Base-by-base conservation (phyloP, 2,888 invertebrate genomes). In the Anaspis maculata region DNA sequence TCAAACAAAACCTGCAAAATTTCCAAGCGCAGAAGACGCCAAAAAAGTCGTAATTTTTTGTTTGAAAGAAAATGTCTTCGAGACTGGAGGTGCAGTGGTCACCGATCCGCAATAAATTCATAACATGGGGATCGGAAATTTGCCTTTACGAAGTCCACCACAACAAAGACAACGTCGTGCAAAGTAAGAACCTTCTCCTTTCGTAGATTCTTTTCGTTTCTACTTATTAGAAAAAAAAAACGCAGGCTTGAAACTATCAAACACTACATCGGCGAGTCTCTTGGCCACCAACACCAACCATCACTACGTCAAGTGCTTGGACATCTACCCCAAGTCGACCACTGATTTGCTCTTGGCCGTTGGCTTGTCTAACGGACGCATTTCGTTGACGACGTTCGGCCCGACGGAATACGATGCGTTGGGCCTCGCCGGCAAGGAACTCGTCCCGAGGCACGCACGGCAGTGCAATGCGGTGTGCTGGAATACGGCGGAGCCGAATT, bases 91-190 rank as follows among this genome's bases (percentile, higher is more conserved):
- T 91, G 19, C 77, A 83, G 55, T 94, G 92, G 92, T 87, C 90
- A 15, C 90, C 90, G 1, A 75, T 79, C 33, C 71, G 75, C 45
- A 78, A 91, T 54, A 86, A 85, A 59, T 92, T 92, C 58, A 78
- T 92, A 44, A 82, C 89, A 29, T 91, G 90, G 85, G 88, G 90
- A 24, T 82, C 89, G 32, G 90, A 92, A 57, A 82, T 95, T 57
- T 83, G 77, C 62, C 69, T 94, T 30, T 92, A 91, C 60, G 86
- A 90, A 70, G 77, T 85, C 13, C 70, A 73, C 44, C 68, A 72
- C 24, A 63, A 75, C 16, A 73, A 74, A 60, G 77, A 80, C 47
- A 70, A 71, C 26, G 67, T 70, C 15, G 56, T 59, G 38, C 61
- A 68, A 36, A 42, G 42, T 41, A 39, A 42, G 19, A 21, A 11